Evolutionary conservation across 2,888 invertebrate genomes (phyloP), one percentile per base, ranked within the genome.

Genomic region (Conus canariensis): DNA sequence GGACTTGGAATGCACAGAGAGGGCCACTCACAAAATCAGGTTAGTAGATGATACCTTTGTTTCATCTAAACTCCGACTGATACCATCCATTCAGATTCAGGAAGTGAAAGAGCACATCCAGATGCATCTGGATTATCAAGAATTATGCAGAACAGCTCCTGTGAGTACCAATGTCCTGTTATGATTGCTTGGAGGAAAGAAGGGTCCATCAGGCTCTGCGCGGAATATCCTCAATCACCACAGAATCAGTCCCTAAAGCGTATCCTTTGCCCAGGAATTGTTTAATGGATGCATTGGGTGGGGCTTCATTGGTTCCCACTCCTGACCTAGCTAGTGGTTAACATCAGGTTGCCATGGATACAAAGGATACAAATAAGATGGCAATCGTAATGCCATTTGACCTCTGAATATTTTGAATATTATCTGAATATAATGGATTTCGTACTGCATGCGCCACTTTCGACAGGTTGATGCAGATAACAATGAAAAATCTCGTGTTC

Each of bases 111-210:
- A 56, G 19, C 82, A 82, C 22, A 82, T 82, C 8, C 14, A 56
- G 56, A n/a, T 86, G 6, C 60, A 92, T 85, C 59, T 93, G 10
- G 89, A 90, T 0, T 64, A 88, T 45, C 45, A 70, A 87, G 80
- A 5, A 87, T 93, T 6, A 91, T 93, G 30, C 4, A 45, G 45
- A 90, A 90, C 19, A 90, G 90, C 77, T 82, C 60, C 6, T 90
- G 91, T 60, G 90, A 91, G 19, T 93, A 90, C 87, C 91, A 90
- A 7, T 90, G 91, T 12, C 92, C 93, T 4, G 87, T 93, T 0
- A 91, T 92, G 3, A 22, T 92, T 16, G 91, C 92, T 0, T 16
- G 90, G 19, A 93, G 93, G 88, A 92, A 91, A 83, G 90, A 92
- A 77, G 92, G 91, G 16, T 60, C 64, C n/a, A 70, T 90, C 16